Conservation (phyloP, 2,113 vertebrate genomes). For the Miniopterus natalensis region DNA sequence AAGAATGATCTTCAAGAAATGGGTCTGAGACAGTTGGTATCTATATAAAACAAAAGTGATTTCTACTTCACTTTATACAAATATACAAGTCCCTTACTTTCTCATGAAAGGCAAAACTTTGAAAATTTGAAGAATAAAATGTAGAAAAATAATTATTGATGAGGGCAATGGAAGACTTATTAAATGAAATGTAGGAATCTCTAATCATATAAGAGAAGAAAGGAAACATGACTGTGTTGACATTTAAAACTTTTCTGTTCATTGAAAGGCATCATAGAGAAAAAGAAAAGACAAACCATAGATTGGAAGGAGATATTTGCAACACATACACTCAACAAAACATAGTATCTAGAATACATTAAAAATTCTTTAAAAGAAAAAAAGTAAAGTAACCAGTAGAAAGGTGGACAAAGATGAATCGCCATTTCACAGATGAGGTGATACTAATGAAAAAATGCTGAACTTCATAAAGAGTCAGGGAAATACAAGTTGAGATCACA, state of each 20-base stretch:
- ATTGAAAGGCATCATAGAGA: background rate
- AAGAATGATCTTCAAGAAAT: background rate
- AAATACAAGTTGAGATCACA: background rate
- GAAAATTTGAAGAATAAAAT: conserved; percentile 7
- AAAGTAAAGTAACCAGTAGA: background rate
- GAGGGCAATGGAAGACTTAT: background rate
- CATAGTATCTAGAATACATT: background rate
- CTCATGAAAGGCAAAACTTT: background rate
- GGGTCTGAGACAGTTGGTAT: background rate
- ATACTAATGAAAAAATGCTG: background rate
- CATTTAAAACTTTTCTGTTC: conserved; percentile 18
- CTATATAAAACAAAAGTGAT: background rate
- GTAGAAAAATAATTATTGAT: conserved; percentile 28
- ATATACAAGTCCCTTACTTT: background rate
- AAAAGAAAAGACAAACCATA: background rate
- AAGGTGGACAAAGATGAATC: background rate
- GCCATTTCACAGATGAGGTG: background rate
- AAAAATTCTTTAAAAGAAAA: conserved; percentile 1
- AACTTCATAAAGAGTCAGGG: background rate
- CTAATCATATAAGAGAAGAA: background rate
- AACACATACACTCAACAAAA: background rate
- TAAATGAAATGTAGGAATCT: background rate
- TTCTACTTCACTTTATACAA: background rate
- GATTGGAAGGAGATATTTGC: background rate
- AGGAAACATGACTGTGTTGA: background rate